Evolutionary conservation across 2,797 vertebrate genomes (phyloP), one percentile per base, ranked within the genome.

Genomic region (Antrozous pallidus): DNA sequence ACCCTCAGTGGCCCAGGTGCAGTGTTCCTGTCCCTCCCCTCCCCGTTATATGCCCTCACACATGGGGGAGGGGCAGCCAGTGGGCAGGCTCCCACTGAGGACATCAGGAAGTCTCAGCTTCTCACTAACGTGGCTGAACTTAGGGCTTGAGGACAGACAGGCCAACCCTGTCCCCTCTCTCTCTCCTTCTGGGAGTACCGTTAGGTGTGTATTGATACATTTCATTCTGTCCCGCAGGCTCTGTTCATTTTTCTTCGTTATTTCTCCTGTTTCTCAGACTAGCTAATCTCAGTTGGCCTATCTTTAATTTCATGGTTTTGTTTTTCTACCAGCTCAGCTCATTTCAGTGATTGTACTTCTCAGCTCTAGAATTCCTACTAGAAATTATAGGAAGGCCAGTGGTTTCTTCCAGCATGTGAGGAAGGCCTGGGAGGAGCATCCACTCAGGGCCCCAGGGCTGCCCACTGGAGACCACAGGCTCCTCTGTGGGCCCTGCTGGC

Each of bases 271-370:
- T 61, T 18, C 74, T 63, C 49, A 79, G 47, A n/a, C 33, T 28
- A 22, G 18, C 38, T 87, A 42, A 88, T 81, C 54, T 80, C n/a
- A 51, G 2, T 1, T 10, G 40, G 11, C 8, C 24, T 51, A 16
- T 42, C 73, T 94, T 79, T 56, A 75, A 40, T 78, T 13, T 84
- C 88, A 58, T 14, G n/a, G 77, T n/a, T n/a, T 73, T 38, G 82
- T 90, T 87, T 28, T 88, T 82, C 77, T 58, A 1, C 31, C 49
- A 90, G 22, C 18, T 94, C 45, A 61, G 14, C 49, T 92, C 28
- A 63, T 61, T 84, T 90, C n/a, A 40, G 26, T 51, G 54, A 87
- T 31, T 75, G 1, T n/a, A n/a, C 26, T 88, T 80, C 42, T 58
- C 20, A 70, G 71, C 42, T 61, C 26, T n/a, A n/a, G 54, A 69